Conservation (phyloP, 2,113 vertebrate species). For the Callipepla squamata region DNA sequence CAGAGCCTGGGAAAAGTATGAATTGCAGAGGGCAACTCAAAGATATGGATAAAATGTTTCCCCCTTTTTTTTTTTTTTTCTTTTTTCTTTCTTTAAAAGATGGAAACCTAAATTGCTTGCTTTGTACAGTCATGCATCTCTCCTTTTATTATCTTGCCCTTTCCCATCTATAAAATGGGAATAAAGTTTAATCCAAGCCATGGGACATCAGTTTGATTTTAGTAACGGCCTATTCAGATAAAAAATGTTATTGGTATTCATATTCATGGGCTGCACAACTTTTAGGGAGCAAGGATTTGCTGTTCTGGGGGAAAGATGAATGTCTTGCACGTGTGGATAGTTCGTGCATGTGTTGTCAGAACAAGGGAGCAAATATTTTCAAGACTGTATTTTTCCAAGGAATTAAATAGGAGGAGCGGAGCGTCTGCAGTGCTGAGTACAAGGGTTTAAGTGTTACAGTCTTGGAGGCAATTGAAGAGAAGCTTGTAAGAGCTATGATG, state of each 20-base stretch:
- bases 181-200: not conserved
- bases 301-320: not conserved
- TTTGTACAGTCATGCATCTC: not conserved
- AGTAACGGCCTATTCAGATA: not conserved
- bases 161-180: not conserved
- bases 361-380: not conserved
- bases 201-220: not conserved
- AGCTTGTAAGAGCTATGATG: not conserved
- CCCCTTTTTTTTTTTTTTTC: not conserved
- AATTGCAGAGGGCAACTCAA: not conserved
- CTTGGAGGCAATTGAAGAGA: not conserved
- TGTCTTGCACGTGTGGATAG: not conserved
- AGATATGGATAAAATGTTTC: not conserved
- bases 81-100: not conserved
- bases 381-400: not conserved
- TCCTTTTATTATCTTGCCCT: not conserved
- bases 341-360: not conserved
- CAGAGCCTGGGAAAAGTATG: not conserved
- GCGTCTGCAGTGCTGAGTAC: not conserved
- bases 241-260: not conserved
- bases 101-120: not conserved
- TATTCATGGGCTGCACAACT: not conserved
- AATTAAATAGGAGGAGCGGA: not conserved
- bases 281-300: not conserved
- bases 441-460: not conserved